Conservation (phyloP, 2,113 vertebrate species). For the Australoheros scitulus region DNA sequence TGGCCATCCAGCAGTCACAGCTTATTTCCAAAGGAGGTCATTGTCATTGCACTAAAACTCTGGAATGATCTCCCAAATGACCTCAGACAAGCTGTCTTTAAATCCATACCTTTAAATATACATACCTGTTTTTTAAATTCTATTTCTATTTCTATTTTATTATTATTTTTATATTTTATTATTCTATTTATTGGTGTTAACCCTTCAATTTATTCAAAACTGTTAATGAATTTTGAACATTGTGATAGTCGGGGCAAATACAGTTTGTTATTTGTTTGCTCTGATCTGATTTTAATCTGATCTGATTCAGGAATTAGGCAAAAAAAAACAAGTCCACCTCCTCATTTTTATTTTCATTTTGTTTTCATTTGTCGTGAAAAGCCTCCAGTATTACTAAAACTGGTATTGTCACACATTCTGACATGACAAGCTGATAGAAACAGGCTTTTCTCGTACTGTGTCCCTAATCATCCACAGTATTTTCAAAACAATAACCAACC, state of each 20-base stretch:
- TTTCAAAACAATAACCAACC: background rate
- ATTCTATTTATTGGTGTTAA: background rate
- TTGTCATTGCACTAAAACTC: background rate
- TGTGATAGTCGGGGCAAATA: background rate
- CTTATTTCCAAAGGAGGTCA: background rate
- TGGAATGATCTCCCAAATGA: background rate
- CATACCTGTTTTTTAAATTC: background rate
- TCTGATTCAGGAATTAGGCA: background rate
- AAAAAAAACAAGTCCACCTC: background rate
- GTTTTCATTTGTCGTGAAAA: background rate
- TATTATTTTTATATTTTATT: too few species aligned
- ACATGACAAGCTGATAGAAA: background rate
- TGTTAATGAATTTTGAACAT: background rate
- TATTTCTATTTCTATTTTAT: background rate
- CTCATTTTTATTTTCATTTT: background rate
- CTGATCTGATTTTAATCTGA: background rate
- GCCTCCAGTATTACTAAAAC: background rate
- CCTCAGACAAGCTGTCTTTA: background rate
- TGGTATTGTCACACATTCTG: background rate
- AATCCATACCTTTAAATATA: background rate
- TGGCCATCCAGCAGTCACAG: background rate
- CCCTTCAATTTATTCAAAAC: too few species aligned
- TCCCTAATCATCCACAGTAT: background rate
- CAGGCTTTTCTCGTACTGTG: background rate
- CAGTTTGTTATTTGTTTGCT: background rate